phyloP scores from a whole-genome alignment of 2,113 vertebrate genomes.

The Podilymbus podiceps region DNA sequence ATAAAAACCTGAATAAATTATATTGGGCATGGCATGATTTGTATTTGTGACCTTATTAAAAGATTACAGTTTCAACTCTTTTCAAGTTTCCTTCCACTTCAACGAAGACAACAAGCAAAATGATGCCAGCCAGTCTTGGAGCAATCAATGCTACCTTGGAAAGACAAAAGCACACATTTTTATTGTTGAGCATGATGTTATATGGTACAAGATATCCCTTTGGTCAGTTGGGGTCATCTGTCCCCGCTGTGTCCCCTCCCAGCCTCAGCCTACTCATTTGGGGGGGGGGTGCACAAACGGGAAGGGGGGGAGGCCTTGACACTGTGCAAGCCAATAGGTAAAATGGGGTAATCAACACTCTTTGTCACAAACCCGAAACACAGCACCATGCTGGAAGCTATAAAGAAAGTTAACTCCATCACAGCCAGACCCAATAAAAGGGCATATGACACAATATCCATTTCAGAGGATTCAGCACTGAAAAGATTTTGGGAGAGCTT shows the following conservation, averaged over 20 bases:
- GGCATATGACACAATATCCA: rapidly evolving
- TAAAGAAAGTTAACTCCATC: neutral
- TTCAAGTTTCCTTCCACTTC: neutral
- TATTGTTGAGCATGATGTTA: neutral
- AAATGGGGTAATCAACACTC: neutral
- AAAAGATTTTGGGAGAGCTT: neutral
- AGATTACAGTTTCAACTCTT: neutral
- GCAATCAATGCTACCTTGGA: neutral
- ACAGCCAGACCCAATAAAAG: neutral
- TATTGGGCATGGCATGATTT: neutral
- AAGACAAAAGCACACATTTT: neutral
- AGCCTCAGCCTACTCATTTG: neutral
- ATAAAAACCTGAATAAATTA: neutral
- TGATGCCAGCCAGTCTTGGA: neutral
- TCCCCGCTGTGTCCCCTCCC: neutral
- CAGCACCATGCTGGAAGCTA: neutral
- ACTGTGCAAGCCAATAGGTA: neutral
- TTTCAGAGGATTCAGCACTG: neutral
- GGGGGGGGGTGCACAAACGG: rapidly evolving
- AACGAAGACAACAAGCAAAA: neutral
- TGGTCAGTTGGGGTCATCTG: neutral
- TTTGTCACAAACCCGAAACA: neutral
- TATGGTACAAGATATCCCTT: neutral
- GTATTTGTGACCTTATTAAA: neutral
- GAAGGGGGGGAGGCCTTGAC: neutral